Base-by-base conservation (phyloP, 2,888 invertebrate genomes). In the Acleris cristana region DNA sequence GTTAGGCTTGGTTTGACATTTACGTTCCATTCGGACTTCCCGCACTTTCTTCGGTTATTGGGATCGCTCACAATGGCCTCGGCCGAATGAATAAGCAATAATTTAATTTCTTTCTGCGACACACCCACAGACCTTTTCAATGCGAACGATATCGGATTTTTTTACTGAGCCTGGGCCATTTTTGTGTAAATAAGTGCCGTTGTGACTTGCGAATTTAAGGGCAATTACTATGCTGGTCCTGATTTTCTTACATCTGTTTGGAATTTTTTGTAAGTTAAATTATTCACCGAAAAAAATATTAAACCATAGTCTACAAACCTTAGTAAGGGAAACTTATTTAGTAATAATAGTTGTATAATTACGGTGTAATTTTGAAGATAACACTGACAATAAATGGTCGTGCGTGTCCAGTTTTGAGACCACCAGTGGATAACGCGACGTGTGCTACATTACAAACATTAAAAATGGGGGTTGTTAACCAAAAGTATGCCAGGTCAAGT, bases 81-180 rank as follows among this genome's bases (percentile, higher is more conserved):
- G 70, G 72, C 64, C 56, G 72, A 65, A 76, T 77, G 74, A 79
- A 80, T 77, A 71, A 72, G 70, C 73, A 73, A 76, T 77, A 75
- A 74, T 72, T 77, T 73, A 69, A 70, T 71, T 70, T 73, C 64
- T 67, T 63, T 72, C 73, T 62, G 72, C 64, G 62, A 61, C 69
- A 72, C 75, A 67, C 75, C 67, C 62, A 72, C 77, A 76, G 75
- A 79, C 66, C 71, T 72, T 63, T 62, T 63, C 57, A 58, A 44
- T n/a, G 59, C 12, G 45, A 58, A 57, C 57, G 52, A 45, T 53
- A 62, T 66, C 44, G 55, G 56, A 66, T 61, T 53, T 61, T 61
- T 51, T 66, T 51, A 14, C 48, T 21, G 19, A n/a, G 52, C 64
- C 56, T 56, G 45, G 16, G 56, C 51, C 10, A 52, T 56, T 61